Conservation (phyloP, 2,113 vertebrate species). For the Tragelaphus strepsiceros region DNA sequence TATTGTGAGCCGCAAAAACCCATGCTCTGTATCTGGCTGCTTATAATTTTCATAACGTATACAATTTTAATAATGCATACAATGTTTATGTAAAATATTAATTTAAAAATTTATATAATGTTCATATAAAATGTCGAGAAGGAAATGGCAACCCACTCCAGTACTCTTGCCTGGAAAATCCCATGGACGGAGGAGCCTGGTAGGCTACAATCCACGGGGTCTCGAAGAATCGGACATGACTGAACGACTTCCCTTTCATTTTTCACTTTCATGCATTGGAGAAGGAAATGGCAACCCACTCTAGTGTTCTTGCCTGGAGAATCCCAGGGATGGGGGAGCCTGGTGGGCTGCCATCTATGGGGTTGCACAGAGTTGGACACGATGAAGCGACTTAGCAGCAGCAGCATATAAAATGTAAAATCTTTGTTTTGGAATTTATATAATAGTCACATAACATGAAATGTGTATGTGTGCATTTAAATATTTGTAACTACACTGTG, state of each 20-base stretch:
- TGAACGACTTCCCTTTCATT: not conserved
- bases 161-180: not conserved
- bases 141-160: not conserved
- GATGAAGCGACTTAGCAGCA: not conserved
- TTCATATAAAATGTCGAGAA: not conserved
- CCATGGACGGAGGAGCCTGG: not conserved
- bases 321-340: not conserved
- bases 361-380: not conserved
- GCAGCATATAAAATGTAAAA: not conserved
- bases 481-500: not conserved
- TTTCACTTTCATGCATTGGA: not conserved
- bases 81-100: not conserved
- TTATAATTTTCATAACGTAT: not conserved
- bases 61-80: not conserved
- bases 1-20: rapidly evolving
- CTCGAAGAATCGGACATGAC: rapidly evolving
- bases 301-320: not conserved
- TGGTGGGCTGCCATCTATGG: not conserved
- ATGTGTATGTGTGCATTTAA: not conserved
- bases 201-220: too few relatives aligned
- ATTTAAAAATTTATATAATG: too few relatives aligned
- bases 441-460: not conserved
- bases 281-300: not conserved
- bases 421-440: too few relatives aligned
- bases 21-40: rapidly evolving